Conservation (phyloP, 2,797 vertebrate species). For the Salmo trutta region DNA sequence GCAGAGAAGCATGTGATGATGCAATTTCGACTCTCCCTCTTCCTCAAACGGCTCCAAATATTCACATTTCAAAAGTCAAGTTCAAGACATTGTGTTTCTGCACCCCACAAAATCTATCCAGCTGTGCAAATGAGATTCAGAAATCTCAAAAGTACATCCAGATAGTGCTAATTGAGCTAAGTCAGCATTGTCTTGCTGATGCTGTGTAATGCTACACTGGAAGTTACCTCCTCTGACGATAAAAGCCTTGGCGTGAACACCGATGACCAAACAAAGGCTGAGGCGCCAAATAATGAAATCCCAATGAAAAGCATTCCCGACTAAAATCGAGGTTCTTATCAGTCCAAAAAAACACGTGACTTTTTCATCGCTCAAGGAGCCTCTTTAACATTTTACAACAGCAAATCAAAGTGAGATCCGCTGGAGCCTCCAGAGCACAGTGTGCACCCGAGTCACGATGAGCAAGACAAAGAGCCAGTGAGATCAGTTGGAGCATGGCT, state of each 20-base stretch:
- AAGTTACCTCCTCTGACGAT: background rate
- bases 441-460: constrained; percentile 11
- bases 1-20: constrained; percentile 29
- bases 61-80: constrained; percentile 27
- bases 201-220: constrained; percentile 4
- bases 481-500: constrained; percentile 21
- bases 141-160: constrained; percentile 36
- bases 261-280: constrained; percentile 7
- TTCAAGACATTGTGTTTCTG: constrained; percentile 52
- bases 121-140: constrained; percentile 55
- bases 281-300: constrained; percentile 27
- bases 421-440: constrained; percentile 25
- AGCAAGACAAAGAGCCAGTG: constrained; percentile 26
- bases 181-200: constrained; percentile 11
- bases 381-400: constrained; percentile 29
- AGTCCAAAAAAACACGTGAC: background rate
- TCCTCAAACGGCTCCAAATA: constrained; percentile 15
- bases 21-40: constrained; percentile 42
- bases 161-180: constrained; percentile 42
- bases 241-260: background rate
- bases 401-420: constrained; percentile 43
- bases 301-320: constrained; percentile 15
- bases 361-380: constrained; percentile 7
- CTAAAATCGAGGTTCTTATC: background rate
- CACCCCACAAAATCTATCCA: constrained; percentile 35